A percentile compares a stretch with the other conserved stretches of the same genome.
Evolutionary conservation across 2,888 invertebrate species (phyloP).

Genomic region (Cyclophora albipunctata): DNA sequence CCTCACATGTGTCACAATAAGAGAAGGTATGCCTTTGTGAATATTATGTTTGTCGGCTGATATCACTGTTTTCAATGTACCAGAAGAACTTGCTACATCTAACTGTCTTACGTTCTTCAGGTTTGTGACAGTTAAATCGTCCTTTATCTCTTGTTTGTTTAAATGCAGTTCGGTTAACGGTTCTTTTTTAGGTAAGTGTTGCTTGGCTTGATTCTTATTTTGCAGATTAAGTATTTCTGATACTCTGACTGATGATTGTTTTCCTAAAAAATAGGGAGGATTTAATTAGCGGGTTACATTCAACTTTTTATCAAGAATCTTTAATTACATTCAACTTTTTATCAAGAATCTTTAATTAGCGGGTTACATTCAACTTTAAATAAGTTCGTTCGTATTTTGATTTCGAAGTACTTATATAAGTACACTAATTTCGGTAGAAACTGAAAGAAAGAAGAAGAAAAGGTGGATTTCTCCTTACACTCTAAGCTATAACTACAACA

Average conservation of each 20-base stretch:
- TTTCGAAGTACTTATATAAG: too few species aligned
- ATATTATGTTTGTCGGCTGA: slow-evolving; percentile 33
- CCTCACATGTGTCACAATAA: slow-evolving; percentile 33
- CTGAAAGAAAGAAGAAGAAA: too few species aligned
- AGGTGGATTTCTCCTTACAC: too few species aligned
- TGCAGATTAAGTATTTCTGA: slow-evolving; percentile 50
- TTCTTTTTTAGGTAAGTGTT: slow-evolving; percentile 28
- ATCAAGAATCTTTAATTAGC: too few species aligned
- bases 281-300: too few species aligned
- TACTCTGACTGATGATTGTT: slow-evolving; percentile 53
- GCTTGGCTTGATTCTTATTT: slow-evolving; percentile 30
- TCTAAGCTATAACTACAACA: too few species aligned
- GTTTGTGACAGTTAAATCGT: slow-evolving; percentile 34
- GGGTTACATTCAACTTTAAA: too few species aligned
- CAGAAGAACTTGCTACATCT: slow-evolving; percentile 47
- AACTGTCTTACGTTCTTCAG: slow-evolving; percentile 44
- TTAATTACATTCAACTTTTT: too few species aligned
- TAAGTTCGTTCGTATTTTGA: background rate
- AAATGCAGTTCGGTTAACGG: slow-evolving; percentile 47
- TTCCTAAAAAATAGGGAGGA: slow-evolving; percentile 34
- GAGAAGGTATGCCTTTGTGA: slow-evolving; percentile 27
- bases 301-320: too few species aligned
- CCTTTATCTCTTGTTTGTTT: slow-evolving; percentile 37
- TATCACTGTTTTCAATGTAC: slow-evolving; percentile 50
- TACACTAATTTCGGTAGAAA: too few species aligned